phyloP scores from a whole-genome alignment of 2,113 vertebrate genomes.

The Sapayoa aenigma region DNA sequence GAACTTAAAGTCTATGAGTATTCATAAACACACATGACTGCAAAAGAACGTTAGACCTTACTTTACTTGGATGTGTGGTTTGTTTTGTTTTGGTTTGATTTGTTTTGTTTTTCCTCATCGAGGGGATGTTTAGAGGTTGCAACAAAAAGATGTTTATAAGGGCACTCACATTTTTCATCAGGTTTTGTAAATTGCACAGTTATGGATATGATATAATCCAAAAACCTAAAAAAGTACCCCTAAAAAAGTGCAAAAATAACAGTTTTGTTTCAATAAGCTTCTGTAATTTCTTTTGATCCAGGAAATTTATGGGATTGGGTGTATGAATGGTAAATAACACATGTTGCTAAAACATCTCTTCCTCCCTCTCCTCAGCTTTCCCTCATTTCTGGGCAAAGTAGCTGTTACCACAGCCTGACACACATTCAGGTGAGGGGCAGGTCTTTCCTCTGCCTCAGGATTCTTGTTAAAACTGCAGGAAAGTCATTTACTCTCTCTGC shows the following conservation, averaged over 20 bases:
- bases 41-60: neutral
- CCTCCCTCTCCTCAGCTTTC: accelerated
- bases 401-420: neutral
- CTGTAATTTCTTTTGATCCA: neutral
- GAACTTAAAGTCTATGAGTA: neutral
- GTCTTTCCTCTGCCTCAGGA: neutral
- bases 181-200: neutral
- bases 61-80: neutral
- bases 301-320: neutral
- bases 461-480: neutral
- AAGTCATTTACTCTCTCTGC: neutral
- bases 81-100: neutral
- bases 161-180: neutral
- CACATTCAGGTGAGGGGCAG: neutral
- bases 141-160: neutral
- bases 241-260: neutral
- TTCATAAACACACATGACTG: neutral
- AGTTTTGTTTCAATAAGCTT: neutral
- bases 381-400: accelerated
- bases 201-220: neutral
- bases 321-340: neutral
- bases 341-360: neutral
- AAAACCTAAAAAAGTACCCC: no score
- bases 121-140: neutral
- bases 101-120: neutral